Percentiles rank a stretch among this genome's conserved stretches.
These are phyloP conservation scores for Plectrocnemia conspersa DNA, from an alignment of 1,140 invertebrate genomes.

Conservation along the genomic window DNA sequence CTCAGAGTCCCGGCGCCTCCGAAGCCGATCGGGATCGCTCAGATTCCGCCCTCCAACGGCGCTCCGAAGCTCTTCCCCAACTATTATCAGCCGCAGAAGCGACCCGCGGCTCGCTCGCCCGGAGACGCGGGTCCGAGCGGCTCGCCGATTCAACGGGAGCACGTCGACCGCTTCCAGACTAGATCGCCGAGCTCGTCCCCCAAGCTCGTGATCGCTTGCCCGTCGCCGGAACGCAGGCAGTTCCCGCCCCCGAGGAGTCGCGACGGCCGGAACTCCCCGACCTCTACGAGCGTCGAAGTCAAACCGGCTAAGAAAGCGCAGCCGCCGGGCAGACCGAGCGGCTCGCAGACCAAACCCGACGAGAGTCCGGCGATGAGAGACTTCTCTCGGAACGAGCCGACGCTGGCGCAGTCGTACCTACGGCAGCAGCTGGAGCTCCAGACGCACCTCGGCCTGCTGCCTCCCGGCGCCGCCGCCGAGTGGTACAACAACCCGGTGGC, in stretches of 20 bases:
- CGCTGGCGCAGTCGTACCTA: slow-evolving; percentile 23
- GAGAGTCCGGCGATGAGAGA: slow-evolving; percentile 40
- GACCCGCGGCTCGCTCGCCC: slow-evolving; percentile 1
- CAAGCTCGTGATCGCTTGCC: slow-evolving; percentile 47
- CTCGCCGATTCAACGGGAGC: slow-evolving; percentile 27
- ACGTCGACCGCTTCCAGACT: slow-evolving; percentile 45
- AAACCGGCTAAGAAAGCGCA: slow-evolving; percentile 41
- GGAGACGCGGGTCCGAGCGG: slow-evolving; percentile 15
- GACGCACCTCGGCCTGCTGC: slow-evolving; percentile 25
- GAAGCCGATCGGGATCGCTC: neutral
- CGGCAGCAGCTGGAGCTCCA: slow-evolving; percentile 33
- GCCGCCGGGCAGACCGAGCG: slow-evolving; percentile 28
- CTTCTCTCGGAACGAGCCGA: slow-evolving; percentile 37
- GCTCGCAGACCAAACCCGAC: too few relatives aligned
- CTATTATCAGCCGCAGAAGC: slow-evolving; percentile 26
- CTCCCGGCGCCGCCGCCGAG: slow-evolving; percentile 26
- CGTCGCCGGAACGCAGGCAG: slow-evolving; percentile 44
- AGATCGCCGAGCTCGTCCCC: slow-evolving; percentile 51
- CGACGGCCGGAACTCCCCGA: slow-evolving; percentile 42
- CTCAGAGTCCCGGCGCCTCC: slow-evolving; percentile 25
- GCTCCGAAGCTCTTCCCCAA: slow-evolving; percentile 32
- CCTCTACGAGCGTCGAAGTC: slow-evolving; percentile 45
- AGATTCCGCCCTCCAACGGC: neutral
- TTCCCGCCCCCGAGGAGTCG: slow-evolving; percentile 36
- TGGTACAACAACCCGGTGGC: slow-evolving; percentile 33